Conservation (phyloP, 2,888 invertebrate genomes). For the Listrodromus nycthemerus region DNA sequence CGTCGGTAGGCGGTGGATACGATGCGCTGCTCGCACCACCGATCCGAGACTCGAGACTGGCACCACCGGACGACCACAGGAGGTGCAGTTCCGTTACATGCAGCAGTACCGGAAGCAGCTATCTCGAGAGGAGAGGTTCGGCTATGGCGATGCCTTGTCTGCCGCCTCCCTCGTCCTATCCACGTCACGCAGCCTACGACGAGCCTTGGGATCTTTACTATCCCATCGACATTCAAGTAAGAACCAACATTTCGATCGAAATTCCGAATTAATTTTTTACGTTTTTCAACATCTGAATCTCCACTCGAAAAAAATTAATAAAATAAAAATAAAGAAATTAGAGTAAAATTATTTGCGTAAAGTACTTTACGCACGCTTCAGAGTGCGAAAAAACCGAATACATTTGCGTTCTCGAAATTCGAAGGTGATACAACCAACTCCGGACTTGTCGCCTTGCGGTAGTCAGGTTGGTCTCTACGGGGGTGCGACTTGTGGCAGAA, state of each 20-base stretch:
- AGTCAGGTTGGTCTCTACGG: slow-evolving; percentile 88
- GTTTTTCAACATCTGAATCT: too few species aligned
- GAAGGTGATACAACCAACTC: slow-evolving; percentile 91
- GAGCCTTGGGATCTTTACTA: slow-evolving; percentile 87
- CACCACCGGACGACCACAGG: slow-evolving; percentile 81
- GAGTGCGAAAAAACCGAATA: too few species aligned
- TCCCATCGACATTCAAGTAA: slow-evolving; percentile 87
- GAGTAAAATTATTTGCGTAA: too few species aligned
- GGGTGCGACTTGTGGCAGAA: slow-evolving; percentile 83
- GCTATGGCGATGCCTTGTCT: slow-evolving; percentile 91
- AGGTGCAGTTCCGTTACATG: slow-evolving; percentile 93
- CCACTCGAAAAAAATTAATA: too few species aligned
- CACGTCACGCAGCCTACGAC: slow-evolving; percentile 82
- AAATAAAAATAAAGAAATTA: too few species aligned
- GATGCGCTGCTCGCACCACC: slow-evolving; percentile 90
- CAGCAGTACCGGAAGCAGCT: slow-evolving; percentile 94
- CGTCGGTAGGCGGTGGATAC: slow-evolving; percentile 88
- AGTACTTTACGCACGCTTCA: too few species aligned
- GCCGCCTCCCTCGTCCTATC: slow-evolving; percentile 85
- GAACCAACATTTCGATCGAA: not conserved
- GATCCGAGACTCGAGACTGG: slow-evolving; percentile 85
- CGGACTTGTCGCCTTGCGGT: slow-evolving; percentile 93
- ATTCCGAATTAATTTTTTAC: not conserved
- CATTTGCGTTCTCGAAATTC: not conserved
- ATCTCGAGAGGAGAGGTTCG: slow-evolving; percentile 92